A percentile compares a stretch with the other conserved stretches of the same genome.
phyloP scores from a whole-genome alignment of 2,113 vertebrate genomes.

The Mesocricetus auratus region DNA sequence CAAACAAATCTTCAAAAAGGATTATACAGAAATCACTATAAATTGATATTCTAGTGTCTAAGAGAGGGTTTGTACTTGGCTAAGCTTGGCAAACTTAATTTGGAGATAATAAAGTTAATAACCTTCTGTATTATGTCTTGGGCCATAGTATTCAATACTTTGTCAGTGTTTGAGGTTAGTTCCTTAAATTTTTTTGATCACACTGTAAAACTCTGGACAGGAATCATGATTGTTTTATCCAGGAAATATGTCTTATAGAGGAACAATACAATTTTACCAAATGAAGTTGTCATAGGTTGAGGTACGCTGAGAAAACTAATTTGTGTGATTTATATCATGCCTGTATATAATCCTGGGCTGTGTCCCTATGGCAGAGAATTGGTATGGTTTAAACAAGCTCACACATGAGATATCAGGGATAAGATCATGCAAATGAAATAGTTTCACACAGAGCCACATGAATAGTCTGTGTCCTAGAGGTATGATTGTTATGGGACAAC shows the following conservation, averaged over 20 bases:
- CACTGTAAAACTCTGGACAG: neutral
- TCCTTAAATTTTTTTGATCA: neutral
- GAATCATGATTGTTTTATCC: neutral
- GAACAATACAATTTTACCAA: neutral
- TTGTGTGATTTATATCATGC: neutral
- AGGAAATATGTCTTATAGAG: neutral
- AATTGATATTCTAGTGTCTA: neutral
- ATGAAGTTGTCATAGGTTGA: neutral
- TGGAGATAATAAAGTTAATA: neutral
- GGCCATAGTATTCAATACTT: neutral
- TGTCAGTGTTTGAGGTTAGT: neutral
- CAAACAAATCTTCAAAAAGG: neutral
- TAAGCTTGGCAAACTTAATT: neutral
- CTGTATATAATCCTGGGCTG: neutral
- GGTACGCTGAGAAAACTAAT: neutral
- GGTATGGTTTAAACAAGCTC: neutral
- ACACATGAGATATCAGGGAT: neutral
- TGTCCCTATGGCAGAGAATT: neutral
- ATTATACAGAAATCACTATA: conserved; percentile 49
- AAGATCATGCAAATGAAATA: neutral
- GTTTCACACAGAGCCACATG: neutral
- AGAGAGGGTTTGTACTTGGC: neutral
- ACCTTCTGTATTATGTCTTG: neutral
- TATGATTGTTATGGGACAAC: neutral
- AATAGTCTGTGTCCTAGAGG: neutral